Percentiles rank a stretch among this genome's conserved stretches.
Evolutionary conservation across 2,797 vertebrate species (phyloP).

Genomic region (Peromyscus melanophrys): DNA sequence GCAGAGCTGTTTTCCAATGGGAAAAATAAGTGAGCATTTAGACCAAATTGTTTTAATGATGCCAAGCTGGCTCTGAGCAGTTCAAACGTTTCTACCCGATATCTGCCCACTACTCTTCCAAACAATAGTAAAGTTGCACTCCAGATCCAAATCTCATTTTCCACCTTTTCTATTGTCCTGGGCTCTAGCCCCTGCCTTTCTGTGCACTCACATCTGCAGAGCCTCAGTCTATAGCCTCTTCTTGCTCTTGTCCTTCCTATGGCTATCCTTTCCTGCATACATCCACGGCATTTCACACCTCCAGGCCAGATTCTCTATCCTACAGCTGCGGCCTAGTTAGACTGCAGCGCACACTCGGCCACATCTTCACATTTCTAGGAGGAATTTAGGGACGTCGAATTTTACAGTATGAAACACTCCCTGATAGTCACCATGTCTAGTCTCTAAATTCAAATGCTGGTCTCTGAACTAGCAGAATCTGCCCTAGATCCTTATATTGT

Average conservation of each 20-base stretch:
- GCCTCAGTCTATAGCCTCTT: constrained; percentile 5
- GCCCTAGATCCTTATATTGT: neutral
- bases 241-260: neutral
- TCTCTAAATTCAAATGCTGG: neutral
- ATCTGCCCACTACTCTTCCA: neutral
- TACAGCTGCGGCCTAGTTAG: neutral
- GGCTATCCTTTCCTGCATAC: neutral
- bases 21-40: constrained; percentile 5
- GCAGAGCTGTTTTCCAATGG: neutral
- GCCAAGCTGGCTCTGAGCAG: neutral
- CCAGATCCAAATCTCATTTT: neutral
- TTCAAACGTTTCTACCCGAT: neutral
- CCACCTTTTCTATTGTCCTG: neutral
- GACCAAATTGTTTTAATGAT: constrained; percentile 30
- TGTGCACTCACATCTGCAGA: neutral
- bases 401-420: neutral
- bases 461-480: neutral
- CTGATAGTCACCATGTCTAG: neutral
- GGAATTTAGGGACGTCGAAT: neutral
- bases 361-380: neutral
- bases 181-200: neutral
- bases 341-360: neutral
- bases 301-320: neutral
- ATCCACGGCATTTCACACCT: neutral
- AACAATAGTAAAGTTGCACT: neutral